phyloP scores from a whole-genome alignment of 2,888 invertebrate genomes.

The Aproaerema taeniolella region DNA sequence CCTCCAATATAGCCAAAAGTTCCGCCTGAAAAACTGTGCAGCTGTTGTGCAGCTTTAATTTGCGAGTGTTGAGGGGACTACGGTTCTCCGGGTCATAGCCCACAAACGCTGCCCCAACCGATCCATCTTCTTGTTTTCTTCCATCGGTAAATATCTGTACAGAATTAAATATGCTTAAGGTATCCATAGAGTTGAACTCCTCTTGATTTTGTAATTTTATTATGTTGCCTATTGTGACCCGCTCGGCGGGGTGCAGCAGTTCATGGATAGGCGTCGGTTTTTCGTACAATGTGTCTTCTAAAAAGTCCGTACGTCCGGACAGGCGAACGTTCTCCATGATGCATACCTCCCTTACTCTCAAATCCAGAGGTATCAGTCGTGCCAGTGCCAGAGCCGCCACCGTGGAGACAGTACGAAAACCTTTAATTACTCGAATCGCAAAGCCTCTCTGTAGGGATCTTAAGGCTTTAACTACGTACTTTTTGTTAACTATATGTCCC shows the following conservation, averaged over 20 bases:
- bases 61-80: background rate
- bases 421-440: slow-evolving; percentile 16
- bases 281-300: slow-evolving; percentile 7
- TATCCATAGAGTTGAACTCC: too few species aligned
- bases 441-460: slow-evolving; percentile 16
- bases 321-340: background rate
- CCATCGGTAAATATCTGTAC: slow-evolving; percentile 1
- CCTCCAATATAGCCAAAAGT: background rate
- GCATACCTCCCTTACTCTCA: slow-evolving; percentile 7
- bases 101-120: slow-evolving; percentile 1
- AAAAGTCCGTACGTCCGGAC: background rate
- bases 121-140: slow-evolving; percentile 2
- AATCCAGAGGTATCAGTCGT: slow-evolving; percentile 15
- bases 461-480: background rate
- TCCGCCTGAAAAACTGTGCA: slow-evolving; percentile 13
- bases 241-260: slow-evolving; percentile 4
- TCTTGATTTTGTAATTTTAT: background rate
- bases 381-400: slow-evolving; percentile 16
- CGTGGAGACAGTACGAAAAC: slow-evolving; percentile 17
- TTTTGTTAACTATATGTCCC: slow-evolving; percentile 2
- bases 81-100: background rate
- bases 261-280: background rate
- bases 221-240: background rate
- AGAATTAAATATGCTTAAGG: background rate
- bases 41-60: background rate